Percentiles rank a stretch among this genome's conserved stretches.
These are phyloP conservation scores for Echiichthys vipera DNA, from an alignment of 2,797 vertebrate genomes.

Conservation along the genomic window DNA sequence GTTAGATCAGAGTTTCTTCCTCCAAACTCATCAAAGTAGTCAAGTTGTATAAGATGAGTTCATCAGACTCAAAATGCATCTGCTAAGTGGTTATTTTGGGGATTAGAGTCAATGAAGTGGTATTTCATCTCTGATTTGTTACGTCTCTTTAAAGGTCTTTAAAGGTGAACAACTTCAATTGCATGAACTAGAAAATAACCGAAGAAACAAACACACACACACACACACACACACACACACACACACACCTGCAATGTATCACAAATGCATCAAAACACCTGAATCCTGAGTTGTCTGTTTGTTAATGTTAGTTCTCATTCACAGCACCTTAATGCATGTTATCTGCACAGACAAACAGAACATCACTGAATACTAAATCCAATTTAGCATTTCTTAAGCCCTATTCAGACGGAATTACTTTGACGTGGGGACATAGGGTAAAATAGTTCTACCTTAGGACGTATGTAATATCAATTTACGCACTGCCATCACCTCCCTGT, in stretches of 20 bases:
- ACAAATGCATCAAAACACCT: background rate
- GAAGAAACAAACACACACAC: background rate
- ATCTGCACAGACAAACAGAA: background rate
- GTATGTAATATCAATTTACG: too few relatives aligned
- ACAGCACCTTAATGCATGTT: background rate
- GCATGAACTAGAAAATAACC: background rate
- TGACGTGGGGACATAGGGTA: too few relatives aligned
- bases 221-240: background rate
- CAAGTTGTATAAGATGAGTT: slow-evolving; percentile 1
- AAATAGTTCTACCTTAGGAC: too few relatives aligned
- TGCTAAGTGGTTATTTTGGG: background rate
- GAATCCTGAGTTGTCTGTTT: background rate
- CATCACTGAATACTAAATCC: background rate
- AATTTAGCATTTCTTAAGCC: background rate
- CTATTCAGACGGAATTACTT: too few relatives aligned
- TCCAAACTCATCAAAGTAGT: slow-evolving; percentile 21
- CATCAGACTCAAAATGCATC: background rate
- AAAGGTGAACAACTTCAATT: background rate
- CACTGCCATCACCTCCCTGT: too few relatives aligned
- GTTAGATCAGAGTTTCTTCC: slow-evolving; percentile 15
- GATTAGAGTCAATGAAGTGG: background rate
- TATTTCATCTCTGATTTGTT: too few relatives aligned
- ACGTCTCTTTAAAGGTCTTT: background rate
- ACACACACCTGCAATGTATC: background rate
- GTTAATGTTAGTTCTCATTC: background rate